These are phyloP conservation scores for Gnathonemus echidnorhynchus DNA, from an alignment of 2,113 vertebrate species.

Conservation along the genomic window DNA sequence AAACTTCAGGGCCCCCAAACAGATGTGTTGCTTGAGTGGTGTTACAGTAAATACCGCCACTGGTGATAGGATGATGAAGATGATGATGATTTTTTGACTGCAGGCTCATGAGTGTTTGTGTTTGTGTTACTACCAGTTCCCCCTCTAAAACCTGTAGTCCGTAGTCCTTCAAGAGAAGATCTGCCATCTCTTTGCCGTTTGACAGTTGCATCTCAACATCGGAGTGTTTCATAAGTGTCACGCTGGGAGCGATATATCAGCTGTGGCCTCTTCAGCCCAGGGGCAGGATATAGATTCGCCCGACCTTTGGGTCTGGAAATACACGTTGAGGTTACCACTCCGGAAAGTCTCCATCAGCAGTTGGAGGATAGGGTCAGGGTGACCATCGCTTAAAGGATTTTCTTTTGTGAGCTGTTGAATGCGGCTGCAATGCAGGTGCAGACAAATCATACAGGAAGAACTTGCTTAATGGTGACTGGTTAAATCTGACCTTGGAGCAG, in stretches of 20 bases:
- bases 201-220: conserved; percentile 12
- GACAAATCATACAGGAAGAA: conserved; percentile 47
- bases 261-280: conserved; percentile 13
- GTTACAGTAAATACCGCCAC: background rate
- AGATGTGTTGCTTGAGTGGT: background rate
- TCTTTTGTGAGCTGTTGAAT: conserved; percentile 58
- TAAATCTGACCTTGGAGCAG: background rate
- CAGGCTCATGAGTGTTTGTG: background rate
- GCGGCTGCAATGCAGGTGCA: conserved; percentile 42
- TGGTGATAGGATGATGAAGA: background rate
- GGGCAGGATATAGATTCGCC: conserved; percentile 20
- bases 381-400: conserved; percentile 25
- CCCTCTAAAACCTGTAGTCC: background rate
- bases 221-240: conserved; percentile 20
- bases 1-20: background rate
- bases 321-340: background rate
- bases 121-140: background rate
- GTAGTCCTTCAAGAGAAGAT: background rate
- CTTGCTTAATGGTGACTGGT: background rate
- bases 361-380: background rate
- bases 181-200: background rate
- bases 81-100: background rate
- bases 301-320: conserved; percentile 3
- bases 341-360: conserved; percentile 1
- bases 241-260: conserved; percentile 14